Evolutionary conservation across 2,113 vertebrate species (phyloP).

Genomic region (Corydoras maculifer): DNA sequence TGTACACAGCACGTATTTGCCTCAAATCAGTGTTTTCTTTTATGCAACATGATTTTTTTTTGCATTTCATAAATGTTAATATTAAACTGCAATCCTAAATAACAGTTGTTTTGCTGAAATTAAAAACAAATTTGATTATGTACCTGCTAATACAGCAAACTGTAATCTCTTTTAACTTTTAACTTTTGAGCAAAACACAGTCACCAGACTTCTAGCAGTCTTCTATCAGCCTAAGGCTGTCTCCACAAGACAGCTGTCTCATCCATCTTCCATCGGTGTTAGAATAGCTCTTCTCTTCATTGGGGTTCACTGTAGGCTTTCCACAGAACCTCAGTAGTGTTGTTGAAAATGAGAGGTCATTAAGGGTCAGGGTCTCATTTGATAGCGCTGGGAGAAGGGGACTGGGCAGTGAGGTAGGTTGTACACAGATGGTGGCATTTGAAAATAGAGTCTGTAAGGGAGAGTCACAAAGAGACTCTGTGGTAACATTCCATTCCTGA

Average conservation of each 20-base stretch:
- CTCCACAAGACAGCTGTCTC: slow-evolving; percentile 44
- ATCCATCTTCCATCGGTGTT: slow-evolving; percentile 25
- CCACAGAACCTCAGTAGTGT: slow-evolving; percentile 10
- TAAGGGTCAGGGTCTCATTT: slow-evolving; percentile 42
- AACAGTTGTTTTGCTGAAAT: no score
- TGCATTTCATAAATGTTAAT: no score
- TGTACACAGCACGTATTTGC: no score
- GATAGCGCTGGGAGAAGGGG: slow-evolving; percentile 32
- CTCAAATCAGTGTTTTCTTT: no score
- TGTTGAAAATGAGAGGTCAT: slow-evolving; percentile 45
- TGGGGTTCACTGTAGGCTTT: not conserved
- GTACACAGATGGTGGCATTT: slow-evolving; percentile 19
- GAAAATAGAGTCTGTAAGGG: slow-evolving; percentile 2
- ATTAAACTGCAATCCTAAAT: no score
- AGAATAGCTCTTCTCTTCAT: slow-evolving; percentile 2
- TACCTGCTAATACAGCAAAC: no score
- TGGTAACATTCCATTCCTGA: slow-evolving; percentile 48
- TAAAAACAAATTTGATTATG: no score
- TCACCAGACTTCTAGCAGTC: slow-evolving; percentile 8
- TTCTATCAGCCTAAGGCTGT: slow-evolving; percentile 22
- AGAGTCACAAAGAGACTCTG: slow-evolving; percentile 29
- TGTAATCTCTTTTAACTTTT: no score
- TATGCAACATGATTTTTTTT: no score
- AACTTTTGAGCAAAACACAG: not conserved
- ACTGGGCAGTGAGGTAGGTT: slow-evolving; percentile 16